These are phyloP conservation scores for Pogonocherus hispidulus DNA, from an alignment of 2,888 invertebrate genomes.

Conservation along the genomic window DNA sequence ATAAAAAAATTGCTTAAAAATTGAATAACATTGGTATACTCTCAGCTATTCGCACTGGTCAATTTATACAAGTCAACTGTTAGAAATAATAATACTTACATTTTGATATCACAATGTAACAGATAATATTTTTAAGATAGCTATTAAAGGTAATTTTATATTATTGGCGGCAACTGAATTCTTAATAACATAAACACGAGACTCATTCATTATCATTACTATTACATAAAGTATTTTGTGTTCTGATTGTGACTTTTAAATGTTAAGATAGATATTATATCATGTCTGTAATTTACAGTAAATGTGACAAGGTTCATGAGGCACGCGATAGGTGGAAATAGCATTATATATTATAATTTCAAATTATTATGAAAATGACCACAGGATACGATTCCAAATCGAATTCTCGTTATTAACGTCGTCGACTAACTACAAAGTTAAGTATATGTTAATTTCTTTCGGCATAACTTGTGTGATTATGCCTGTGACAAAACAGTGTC, in stretches of 20 bases:
- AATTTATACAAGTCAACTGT: too few relatives aligned
- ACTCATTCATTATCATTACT: too few relatives aligned
- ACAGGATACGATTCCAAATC: not conserved
- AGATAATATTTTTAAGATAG: too few relatives aligned
- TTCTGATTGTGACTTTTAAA: constrained; percentile 1
- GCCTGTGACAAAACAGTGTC: constrained; percentile 2
- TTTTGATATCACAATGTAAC: too few relatives aligned
- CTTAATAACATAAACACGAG: not conserved
- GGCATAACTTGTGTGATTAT: not conserved
- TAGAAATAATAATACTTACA: too few relatives aligned
- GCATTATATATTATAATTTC: constrained; percentile 13
- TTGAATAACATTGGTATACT: too few relatives aligned
- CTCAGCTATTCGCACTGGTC: too few relatives aligned
- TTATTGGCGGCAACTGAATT: too few relatives aligned
- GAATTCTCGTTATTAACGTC: too few relatives aligned
- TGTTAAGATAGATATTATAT: not conserved
- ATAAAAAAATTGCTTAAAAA: too few relatives aligned
- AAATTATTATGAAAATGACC: constrained; percentile 10
- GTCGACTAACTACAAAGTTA: constrained; percentile 9
- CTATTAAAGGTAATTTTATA: too few relatives aligned
- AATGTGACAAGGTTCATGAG: not conserved
- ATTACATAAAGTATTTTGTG: constrained; percentile 8
- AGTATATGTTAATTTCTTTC: not conserved
- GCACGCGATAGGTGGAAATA: constrained; percentile 1
- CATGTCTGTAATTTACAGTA: constrained; percentile 1